These are phyloP conservation scores for Dicyrtoma fusca DNA, from an alignment of 2,888 invertebrate genomes.

Conservation along the genomic window DNA sequence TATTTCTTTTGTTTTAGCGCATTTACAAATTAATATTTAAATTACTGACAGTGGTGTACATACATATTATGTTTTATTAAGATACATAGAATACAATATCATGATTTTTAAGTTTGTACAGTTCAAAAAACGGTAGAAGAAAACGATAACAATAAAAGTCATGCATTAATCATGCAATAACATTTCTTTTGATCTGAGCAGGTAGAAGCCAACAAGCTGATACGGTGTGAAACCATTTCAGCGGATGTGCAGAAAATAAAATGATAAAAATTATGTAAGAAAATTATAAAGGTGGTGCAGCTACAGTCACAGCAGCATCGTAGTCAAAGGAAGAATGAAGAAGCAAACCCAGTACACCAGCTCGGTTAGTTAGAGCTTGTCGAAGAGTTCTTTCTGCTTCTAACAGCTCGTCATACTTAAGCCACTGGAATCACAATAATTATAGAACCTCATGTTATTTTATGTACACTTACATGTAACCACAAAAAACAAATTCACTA, in stretches of 20 bases:
- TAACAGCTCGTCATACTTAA: conserved; percentile 88
- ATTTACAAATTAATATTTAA: too few relatives aligned
- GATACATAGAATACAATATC: not conserved
- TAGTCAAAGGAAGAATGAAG: conserved; percentile 97
- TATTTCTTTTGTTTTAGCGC: too few relatives aligned
- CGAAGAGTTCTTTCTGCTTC: conserved; percentile 91
- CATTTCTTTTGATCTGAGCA: conserved; percentile 6
- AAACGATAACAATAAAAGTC: not conserved
- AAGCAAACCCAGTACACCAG: conserved; percentile 84
- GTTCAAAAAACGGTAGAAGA: not conserved
- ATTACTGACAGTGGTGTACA: too few relatives aligned
- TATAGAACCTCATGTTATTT: conserved; percentile 3
- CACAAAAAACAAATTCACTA: too few relatives aligned
- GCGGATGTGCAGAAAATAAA: conserved; percentile 30
- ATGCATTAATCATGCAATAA: not conserved
- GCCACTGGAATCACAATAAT: conserved; percentile 71
- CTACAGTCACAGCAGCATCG: conserved; percentile 61
- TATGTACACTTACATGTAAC: not conserved
- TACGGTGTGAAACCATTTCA: conserved; percentile 36
- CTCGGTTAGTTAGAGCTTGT: conserved; percentile 72
- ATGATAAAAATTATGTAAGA: conserved; percentile 2
- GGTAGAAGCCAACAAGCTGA: conserved; percentile 41
- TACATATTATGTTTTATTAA: too few relatives aligned
- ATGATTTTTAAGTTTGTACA: not conserved
- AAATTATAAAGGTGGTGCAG: not conserved